Base-by-base conservation (phyloP, 2,797 vertebrate species). In the Microchirus variegatus region DNA sequence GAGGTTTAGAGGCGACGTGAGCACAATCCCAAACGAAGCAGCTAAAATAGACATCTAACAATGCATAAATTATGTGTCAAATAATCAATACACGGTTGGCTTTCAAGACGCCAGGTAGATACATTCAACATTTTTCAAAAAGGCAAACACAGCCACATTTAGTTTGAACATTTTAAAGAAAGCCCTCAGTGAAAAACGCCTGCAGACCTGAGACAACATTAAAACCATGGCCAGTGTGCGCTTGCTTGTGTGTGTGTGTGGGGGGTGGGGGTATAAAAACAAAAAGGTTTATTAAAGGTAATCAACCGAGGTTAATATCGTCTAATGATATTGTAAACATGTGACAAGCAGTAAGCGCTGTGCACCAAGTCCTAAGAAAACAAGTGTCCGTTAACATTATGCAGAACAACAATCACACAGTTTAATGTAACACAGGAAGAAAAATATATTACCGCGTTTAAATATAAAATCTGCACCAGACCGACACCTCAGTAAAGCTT, bases 291-390 rank as follows among this genome's bases (percentile, higher is more conserved):
- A 64, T 19, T n/a, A 59, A 1, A 12, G 13, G 1, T 44, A 53
- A 37, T 49, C 2, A 10, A 54, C 10, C 12, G 5, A 18, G 9
- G 45, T 9, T 15, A 43, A 55, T 13, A 45, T 45, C 38, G 1
- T 44, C 9, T 44, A 35, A 62, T 59, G 16, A 62, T 59, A 18
- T 13, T 82, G 81, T 87, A 88, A 87, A 89, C 68, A 67, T 38
- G 12, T 50, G 22, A 50, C 48, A 70, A 74, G 48, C 59, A 82
- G 55, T 31, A 52, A 51, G 11, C 64, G 56, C 37, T 56, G 38
- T 70, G 64, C 16, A 42, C 78, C 45, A 80, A 18, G 35, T 73
- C 72, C 44, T 60, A 70, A 15, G 13, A 17, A 72, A 66, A 65
- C 16, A 72, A 72, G 69, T 47, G 15, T 15, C 54, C 53, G 36